Evolutionary conservation across 2,797 vertebrate species (phyloP).

Genomic region (Eleutherodactylus coqui): DNA sequence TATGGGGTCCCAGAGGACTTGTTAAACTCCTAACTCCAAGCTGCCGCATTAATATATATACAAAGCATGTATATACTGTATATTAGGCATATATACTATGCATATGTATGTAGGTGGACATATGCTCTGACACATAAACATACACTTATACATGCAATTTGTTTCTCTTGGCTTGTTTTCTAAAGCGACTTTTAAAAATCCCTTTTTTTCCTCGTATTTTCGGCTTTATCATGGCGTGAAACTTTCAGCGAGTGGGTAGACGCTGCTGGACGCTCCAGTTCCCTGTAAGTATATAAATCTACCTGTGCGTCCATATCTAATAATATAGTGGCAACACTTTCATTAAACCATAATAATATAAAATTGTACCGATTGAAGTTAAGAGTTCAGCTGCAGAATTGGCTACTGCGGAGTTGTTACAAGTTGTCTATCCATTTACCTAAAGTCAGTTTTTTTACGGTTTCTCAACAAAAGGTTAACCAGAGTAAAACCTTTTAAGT

Average conservation of each 20-base stretch:
- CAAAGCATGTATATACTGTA: background rate
- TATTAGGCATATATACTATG: too few relatives aligned
- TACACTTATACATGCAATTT: background rate
- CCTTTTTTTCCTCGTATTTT: conserved; percentile 2
- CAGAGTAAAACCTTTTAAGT: conserved; percentile 64
- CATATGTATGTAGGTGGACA: background rate
- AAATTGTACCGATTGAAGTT: conserved; percentile 63
- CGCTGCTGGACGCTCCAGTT: conserved; percentile 34
- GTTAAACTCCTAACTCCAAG: background rate
- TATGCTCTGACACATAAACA: background rate
- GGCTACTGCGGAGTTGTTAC: conserved; percentile 59
- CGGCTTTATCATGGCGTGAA: conserved; percentile 41
- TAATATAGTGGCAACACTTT: conserved; percentile 59
- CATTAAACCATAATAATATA: conserved; percentile 64
- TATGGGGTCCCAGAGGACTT: background rate
- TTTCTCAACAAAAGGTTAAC: conserved; percentile 63
- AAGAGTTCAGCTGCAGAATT: conserved; percentile 64
- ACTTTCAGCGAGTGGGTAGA: conserved; percentile 34
- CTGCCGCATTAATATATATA: background rate
- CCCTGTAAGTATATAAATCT: conserved; percentile 63
- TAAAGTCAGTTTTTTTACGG: conserved; percentile 47
- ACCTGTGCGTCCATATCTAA: conserved; percentile 54
- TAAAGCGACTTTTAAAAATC: conserved; percentile 26
- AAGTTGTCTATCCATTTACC: conserved; percentile 62
- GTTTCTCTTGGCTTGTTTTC: conserved; percentile 4